Evolutionary conservation across 2,888 invertebrate species (phyloP).

Genomic region (Cabera pusaria): DNA sequence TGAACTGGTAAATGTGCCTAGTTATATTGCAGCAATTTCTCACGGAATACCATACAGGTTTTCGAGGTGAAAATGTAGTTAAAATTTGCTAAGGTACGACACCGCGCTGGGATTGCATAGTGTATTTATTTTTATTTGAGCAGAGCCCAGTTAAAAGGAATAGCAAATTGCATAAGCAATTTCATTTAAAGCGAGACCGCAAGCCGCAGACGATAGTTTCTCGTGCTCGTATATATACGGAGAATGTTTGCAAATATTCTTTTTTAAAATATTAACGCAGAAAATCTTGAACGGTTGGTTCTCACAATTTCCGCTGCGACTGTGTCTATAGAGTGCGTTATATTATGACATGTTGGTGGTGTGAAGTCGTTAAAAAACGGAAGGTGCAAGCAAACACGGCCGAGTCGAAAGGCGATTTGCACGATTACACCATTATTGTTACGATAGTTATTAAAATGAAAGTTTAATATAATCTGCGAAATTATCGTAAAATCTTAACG

Average conservation of each 20-base stretch:
- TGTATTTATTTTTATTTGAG: slow-evolving; percentile 12
- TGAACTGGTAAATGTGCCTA: too few relatives aligned
- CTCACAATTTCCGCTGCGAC: slow-evolving; percentile 37
- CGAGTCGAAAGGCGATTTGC: slow-evolving; percentile 36
- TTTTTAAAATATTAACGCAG: slow-evolving; percentile 31
- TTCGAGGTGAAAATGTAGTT: slow-evolving; percentile 9
- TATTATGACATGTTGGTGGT: slow-evolving; percentile 23
- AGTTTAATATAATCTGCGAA: slow-evolving; percentile 39
- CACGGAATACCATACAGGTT: neutral
- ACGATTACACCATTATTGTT: slow-evolving; percentile 42
- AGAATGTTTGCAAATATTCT: slow-evolving; percentile 32
- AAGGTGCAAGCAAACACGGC: slow-evolving; percentile 23
- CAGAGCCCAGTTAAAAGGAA: slow-evolving; percentile 29
- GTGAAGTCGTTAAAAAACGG: slow-evolving; percentile 38
- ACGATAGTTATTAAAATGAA: slow-evolving; percentile 51
- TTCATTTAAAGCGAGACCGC: slow-evolving; percentile 33
- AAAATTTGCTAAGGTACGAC: slow-evolving; percentile 14
- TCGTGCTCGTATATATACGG: slow-evolving; percentile 25
- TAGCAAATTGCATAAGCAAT: slow-evolving; percentile 33
- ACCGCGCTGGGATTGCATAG: neutral
- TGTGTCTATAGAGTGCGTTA: slow-evolving; percentile 13
- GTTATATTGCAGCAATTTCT: too few relatives aligned
- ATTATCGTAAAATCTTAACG: slow-evolving; percentile 49
- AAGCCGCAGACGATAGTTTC: slow-evolving; percentile 26
- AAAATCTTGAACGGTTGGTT: slow-evolving; percentile 35